Evolutionary conservation across 2,888 invertebrate genomes (phyloP).

Genomic region (Pantelozetes paolii): DNA sequence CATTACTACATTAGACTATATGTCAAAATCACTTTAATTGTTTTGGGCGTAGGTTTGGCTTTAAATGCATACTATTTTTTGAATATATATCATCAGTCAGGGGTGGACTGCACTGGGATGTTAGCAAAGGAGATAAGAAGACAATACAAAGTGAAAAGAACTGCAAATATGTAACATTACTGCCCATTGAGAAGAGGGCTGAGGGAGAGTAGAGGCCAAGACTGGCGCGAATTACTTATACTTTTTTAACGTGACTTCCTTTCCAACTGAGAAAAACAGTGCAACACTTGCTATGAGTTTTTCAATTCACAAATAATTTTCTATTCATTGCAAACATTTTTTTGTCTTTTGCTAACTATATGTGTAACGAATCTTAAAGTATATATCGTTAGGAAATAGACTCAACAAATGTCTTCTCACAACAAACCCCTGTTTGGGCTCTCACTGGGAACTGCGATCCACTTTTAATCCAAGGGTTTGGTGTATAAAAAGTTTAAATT

Average conservation of each 20-base stretch:
- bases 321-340: not conserved
- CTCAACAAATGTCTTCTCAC: not conserved
- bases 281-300: slow-evolving; percentile 1
- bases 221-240: slow-evolving; percentile 26
- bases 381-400: not conserved
- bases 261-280: not conserved
- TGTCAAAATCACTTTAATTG: slow-evolving; percentile 21
- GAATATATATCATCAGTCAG: slow-evolving; percentile 26
- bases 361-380: slow-evolving; percentile 11
- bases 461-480: no score
- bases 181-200: not conserved
- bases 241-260: slow-evolving; percentile 32
- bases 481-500: no score
- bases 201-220: not conserved
- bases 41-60: slow-evolving; percentile 28
- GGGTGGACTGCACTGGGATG: slow-evolving; percentile 1
- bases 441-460: no score
- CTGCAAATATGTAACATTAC: slow-evolving; percentile 19
- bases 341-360: not conserved
- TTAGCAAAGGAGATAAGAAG: slow-evolving; percentile 32
- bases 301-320: not conserved
- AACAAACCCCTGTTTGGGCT: no score
- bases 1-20: slow-evolving; percentile 10
- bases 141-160: slow-evolving; percentile 17
- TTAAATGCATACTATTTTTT: not conserved